Percentiles rank a stretch among this genome's conserved stretches.
Conservation (phyloP, 2,113 vertebrate species). For the Esox niger region DNA sequence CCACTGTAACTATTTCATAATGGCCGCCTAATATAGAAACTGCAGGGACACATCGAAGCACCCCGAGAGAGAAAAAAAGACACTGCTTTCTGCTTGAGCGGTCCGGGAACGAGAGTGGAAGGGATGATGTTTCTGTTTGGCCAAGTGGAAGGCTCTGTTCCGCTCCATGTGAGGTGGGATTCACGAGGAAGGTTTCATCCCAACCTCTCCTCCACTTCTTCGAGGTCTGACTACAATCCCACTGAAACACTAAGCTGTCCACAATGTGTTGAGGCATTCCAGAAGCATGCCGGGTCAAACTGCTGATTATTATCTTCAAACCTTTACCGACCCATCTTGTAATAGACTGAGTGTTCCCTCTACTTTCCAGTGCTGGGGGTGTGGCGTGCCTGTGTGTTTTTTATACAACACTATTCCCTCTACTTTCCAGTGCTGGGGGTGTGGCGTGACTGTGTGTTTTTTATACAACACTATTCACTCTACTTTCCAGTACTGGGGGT, state of each 20-base stretch:
- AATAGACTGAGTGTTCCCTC: not conserved
- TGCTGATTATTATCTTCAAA: constrained; percentile 3
- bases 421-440: not conserved
- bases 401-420: not conserved
- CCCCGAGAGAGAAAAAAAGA: not conserved
- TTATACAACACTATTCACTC: not conserved
- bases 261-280: constrained; percentile 31
- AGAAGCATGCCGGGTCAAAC: constrained; percentile 28
- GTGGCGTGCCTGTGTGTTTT: not conserved
- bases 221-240: no score
- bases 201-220: no score
- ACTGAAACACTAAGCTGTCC: constrained; percentile 32
- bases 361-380: not conserved
- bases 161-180: constrained; percentile 51
- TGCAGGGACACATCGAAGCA: constrained; percentile 10
- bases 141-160: constrained; percentile 18
- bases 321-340: constrained; percentile 13
- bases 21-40: constrained; percentile 40
- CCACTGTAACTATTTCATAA: constrained; percentile 20
- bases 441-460: not conserved
- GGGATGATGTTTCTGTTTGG: constrained; percentile 36
- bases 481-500: not conserved
- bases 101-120: constrained; percentile 27
- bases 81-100: constrained; percentile 28
- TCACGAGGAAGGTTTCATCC: constrained; percentile 57